A percentile compares a stretch with the other conserved stretches of the same genome.
Conservation (phyloP, 2,888 invertebrate genomes). For the Sabellastarte sp. region DNA sequence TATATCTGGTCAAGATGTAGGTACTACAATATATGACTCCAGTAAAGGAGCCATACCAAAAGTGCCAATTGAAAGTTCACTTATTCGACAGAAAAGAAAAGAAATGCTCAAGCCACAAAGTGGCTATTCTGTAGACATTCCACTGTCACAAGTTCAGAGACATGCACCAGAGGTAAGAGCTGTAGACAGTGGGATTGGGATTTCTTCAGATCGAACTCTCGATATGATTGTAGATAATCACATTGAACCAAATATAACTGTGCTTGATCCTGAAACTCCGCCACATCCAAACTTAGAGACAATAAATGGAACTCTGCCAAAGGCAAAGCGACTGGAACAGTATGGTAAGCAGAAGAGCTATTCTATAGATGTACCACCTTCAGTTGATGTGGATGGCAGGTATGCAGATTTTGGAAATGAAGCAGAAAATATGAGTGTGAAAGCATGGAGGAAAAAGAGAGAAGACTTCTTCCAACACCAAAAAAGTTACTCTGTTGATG, state of each 20-base stretch:
- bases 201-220: too few relatives aligned
- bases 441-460: neutral
- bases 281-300: neutral
- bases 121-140: neutral
- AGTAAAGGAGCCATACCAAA: too few relatives aligned
- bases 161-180: neutral
- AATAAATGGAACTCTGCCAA: neutral
- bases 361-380: constrained; percentile 1
- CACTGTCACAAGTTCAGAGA: neutral
- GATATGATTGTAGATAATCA: too few relatives aligned
- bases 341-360: constrained; percentile 1
- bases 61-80: too few relatives aligned
- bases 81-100: neutral
- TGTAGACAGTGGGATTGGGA: neutral
- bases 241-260: neutral
- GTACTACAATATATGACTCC: too few relatives aligned
- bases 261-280: neutral
- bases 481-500: constrained; percentile 5
- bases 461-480: neutral
- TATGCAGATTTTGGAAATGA: neutral
- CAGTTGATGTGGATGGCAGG: neutral
- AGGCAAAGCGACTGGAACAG: neutral
- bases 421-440: neutral
- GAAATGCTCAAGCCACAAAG: neutral
- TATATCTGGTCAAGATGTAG: neutral